These are phyloP conservation scores for Leistus spinibarbis DNA, from an alignment of 2,888 invertebrate species.

Conservation along the genomic window DNA sequence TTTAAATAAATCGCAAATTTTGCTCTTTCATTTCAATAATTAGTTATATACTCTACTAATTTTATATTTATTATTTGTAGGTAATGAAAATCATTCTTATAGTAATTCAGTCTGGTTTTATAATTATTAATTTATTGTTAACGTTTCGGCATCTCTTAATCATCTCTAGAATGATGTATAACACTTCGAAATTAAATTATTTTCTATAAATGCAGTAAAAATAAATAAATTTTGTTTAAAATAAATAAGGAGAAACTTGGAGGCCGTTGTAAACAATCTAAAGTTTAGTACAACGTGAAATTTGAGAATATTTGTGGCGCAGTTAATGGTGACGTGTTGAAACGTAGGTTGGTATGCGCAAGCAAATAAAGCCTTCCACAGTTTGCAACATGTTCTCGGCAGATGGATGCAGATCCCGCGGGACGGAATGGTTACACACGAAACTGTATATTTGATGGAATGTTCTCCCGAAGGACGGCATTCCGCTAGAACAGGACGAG, in stretches of 20 bases:
- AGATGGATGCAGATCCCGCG: slow-evolving; percentile 9
- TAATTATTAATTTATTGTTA: too few relatives aligned
- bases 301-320: background rate
- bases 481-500: slow-evolving; percentile 10
- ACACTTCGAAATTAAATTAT: too few relatives aligned
- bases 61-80: too few relatives aligned
- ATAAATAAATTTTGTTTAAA: too few relatives aligned
- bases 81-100: too few relatives aligned
- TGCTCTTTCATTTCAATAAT: background rate
- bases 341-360: background rate
- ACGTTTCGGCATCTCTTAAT: too few relatives aligned
- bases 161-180: too few relatives aligned
- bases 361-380: slow-evolving; percentile 6
- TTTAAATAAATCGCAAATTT: background rate
- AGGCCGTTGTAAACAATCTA: background rate
- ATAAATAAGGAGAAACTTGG: too few relatives aligned
- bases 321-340: background rate
- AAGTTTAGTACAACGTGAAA: background rate
- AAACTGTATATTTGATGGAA: slow-evolving; percentile 35
- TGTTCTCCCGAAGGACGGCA: slow-evolving; percentile 18
- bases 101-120: too few relatives aligned
- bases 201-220: too few relatives aligned
- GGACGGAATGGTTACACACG: slow-evolving; percentile 25
- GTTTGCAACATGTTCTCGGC: slow-evolving; percentile 1
- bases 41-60: background rate